Conservation (phyloP, 64 coral and sea anemone genomes). For the Pachyseris speciosa region DNA sequence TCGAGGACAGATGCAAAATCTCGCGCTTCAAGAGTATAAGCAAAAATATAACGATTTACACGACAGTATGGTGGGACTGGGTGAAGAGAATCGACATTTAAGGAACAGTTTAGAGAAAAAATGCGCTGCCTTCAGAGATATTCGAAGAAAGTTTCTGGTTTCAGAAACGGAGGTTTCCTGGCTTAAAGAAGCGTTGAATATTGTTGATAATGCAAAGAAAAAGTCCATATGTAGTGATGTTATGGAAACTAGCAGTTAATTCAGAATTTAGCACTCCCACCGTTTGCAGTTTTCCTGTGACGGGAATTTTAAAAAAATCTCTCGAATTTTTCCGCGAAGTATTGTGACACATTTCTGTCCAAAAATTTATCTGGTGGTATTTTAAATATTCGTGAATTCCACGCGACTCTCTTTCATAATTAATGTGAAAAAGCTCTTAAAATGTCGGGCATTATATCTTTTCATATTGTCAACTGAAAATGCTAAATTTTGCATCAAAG, state of each 20-base stretch:
- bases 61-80: slow-evolving; percentile 50
- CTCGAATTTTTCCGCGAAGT: neutral
- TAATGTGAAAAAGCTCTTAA: slow-evolving; percentile 12
- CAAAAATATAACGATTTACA: slow-evolving; percentile 70
- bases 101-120: slow-evolving; percentile 68
- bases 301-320: neutral
- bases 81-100: slow-evolving; percentile 77
- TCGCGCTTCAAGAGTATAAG: slow-evolving; percentile 72
- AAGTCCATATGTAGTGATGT: slow-evolving; percentile 12
- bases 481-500: neutral
- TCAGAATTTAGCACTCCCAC: neutral
- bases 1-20: slow-evolving; percentile 53
- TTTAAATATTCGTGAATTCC: neutral
- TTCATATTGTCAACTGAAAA: neutral
- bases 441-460: slow-evolving; percentile 9
- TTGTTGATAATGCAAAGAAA: slow-evolving; percentile 61
- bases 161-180: slow-evolving; percentile 76
- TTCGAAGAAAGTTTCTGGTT: slow-evolving; percentile 66
- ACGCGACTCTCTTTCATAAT: neutral
- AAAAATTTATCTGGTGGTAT: neutral
- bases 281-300: neutral
- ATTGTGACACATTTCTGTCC: neutral
- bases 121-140: slow-evolving; percentile 33
- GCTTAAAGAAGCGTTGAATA: slow-evolving; percentile 85
- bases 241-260: slow-evolving; percentile 14